A percentile compares a stretch with the other conserved stretches of the same genome.
Evolutionary conservation across 2,113 vertebrate species (phyloP).

Genomic region (Platysteira castanea): DNA sequence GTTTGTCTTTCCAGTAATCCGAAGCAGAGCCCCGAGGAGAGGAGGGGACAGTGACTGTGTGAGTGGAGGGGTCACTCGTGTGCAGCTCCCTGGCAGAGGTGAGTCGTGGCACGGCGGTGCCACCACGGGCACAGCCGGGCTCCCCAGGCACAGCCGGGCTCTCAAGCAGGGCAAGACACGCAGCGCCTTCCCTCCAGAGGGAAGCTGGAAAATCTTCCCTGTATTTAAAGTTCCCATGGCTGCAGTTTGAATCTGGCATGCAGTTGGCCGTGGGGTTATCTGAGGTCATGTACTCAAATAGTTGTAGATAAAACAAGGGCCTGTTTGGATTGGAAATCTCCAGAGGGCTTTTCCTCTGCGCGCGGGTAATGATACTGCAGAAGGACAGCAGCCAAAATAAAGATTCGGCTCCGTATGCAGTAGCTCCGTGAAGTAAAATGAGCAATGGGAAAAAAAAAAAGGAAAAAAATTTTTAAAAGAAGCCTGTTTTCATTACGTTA

Average conservation of each 20-base stretch:
- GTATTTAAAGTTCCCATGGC: constrained; percentile 63
- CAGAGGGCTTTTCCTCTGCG: constrained; percentile 53
- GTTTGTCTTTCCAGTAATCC: constrained; percentile 38
- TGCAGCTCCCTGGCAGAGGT: fast-evolving
- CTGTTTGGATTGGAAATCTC: constrained; percentile 67
- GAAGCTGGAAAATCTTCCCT: constrained; percentile 10
- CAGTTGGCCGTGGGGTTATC: constrained; percentile 41
- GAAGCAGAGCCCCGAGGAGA: background rate
- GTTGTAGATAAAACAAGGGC: constrained; percentile 61
- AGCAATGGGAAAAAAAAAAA: background rate
- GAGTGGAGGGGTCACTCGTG: background rate
- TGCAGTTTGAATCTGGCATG: constrained; percentile 42
- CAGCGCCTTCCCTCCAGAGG: background rate
- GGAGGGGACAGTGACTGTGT: background rate
- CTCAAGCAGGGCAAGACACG: background rate
- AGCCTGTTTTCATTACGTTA: background rate
- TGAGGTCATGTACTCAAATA: constrained; percentile 62
- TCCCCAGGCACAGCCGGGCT: background rate
- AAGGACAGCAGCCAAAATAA: constrained; percentile 50
- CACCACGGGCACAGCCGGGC: fast-evolving
- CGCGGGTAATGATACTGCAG: background rate
- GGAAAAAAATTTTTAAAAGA: background rate
- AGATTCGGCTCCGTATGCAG: constrained; percentile 6
- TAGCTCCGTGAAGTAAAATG: constrained; percentile 50
- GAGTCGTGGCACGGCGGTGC: fast-evolving